Base-by-base conservation (phyloP, 2,888 invertebrate genomes). In the Tortrix viridana region DNA sequence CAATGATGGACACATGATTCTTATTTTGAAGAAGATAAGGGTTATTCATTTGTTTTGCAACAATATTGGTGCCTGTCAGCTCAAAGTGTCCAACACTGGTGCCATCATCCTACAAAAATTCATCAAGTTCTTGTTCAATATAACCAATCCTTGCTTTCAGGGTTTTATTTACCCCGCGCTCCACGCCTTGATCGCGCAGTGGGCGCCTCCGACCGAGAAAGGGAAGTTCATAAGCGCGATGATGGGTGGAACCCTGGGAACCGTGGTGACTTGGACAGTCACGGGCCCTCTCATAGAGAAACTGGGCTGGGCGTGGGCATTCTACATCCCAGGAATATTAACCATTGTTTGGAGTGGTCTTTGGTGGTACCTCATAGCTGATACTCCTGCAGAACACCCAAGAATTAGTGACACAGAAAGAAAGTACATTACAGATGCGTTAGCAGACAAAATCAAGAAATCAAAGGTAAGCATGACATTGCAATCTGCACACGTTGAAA, bases 171-270 rank as follows among this genome's bases (percentile, higher is more conserved):
- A 95, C 79, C 95, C 95, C 2, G 90, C 94, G 4, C 86, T 94
- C 9, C 95, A 95, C 69, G 93, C 92, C 3, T 76, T 96, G 63
- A 94, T 96, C 4, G 95, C 96, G 0, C 92, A 94, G 73, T 96
- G 96, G 96, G 93, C 95, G 0, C 96, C 96, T 0, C 95, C 96
- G 1, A 92, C 93, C n/a, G 96, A 96, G 77, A 95, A 95, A 77
- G 94, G 95, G 7, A 95, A 95, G 75, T 96, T 96, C 74, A 90
- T 96, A 0, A 94, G 95, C 71, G 94, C 95, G 0, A 87, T 96
- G 73, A 94, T 95, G 93, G 96, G 96, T 12, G 96, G 96, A 5
- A 95, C 95, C 0, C 90, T 96, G 58, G 96, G 95, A 2, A 95
- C 95, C 0, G 94, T 95, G 1, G 84, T 95, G 1, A 94, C 95